Conservation (phyloP, 1,140 invertebrate genomes). For the Ptiloglossa arizonensis region DNA sequence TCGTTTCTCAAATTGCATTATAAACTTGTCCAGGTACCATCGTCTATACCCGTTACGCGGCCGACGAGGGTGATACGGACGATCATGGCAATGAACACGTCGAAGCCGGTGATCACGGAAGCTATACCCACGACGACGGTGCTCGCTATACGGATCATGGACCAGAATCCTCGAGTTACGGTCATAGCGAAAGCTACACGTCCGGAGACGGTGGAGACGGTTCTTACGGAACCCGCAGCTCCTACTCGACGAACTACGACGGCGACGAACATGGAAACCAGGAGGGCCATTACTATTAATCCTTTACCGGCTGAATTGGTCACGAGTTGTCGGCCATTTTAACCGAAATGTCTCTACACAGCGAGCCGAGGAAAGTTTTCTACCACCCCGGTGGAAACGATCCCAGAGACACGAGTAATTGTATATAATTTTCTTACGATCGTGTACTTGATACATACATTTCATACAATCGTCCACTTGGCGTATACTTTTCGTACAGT, state of each 20-base stretch:
- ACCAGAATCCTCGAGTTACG: slow-evolving; percentile 54
- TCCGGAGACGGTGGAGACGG: slow-evolving; percentile 61
- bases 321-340: neutral
- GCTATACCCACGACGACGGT: slow-evolving; percentile 48
- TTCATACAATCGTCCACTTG: no score
- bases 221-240: slow-evolving; percentile 67
- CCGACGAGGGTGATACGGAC: slow-evolving; percentile 62
- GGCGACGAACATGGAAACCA: slow-evolving; percentile 48
- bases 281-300: slow-evolving; percentile 65
- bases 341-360: neutral
- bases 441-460: no score
- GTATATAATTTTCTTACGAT: no score
- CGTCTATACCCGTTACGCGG: slow-evolving; percentile 69
- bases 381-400: no score
- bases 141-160: slow-evolving; percentile 59
- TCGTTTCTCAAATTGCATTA: neutral
- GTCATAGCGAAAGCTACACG: slow-evolving; percentile 66
- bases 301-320: neutral
- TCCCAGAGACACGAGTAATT: no score
- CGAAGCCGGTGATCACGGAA: slow-evolving; percentile 58
- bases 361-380: neutral
- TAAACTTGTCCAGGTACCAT: slow-evolving; percentile 67
- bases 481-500: no score
- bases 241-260: slow-evolving; percentile 67
- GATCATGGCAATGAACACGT: slow-evolving; percentile 52